Evolutionary conservation across 2,888 invertebrate species (phyloP).

Genomic region (Pelosia muscerda): DNA sequence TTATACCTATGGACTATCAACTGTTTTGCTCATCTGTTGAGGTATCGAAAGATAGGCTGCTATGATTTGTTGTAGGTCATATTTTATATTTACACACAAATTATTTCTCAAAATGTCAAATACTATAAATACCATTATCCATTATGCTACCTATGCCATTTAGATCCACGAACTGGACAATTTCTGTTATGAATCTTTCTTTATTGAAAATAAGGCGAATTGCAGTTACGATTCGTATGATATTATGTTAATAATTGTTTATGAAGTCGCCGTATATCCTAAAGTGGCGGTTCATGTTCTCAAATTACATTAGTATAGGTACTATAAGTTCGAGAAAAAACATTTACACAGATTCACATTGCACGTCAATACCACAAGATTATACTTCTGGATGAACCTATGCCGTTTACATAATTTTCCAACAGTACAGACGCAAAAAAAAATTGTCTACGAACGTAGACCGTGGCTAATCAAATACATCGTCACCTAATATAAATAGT

Average conservation of each 20-base stretch:
- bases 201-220: neutral
- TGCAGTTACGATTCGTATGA: neutral
- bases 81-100: neutral
- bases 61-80: neutral
- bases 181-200: neutral
- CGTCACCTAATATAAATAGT: constrained; percentile 74
- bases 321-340: too few species aligned
- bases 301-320: too few species aligned
- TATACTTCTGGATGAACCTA: neutral
- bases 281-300: neutral
- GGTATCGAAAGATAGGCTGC: neutral
- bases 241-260: neutral
- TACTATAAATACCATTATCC: neutral
- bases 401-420: constrained; percentile 30
- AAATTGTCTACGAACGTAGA: constrained; percentile 51
- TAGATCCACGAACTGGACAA: neutral
- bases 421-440: constrained; percentile 34
- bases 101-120: neutral
- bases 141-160: neutral
- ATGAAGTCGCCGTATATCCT: neutral
- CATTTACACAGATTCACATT: too few species aligned
- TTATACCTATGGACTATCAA: neutral
- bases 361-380: constrained; percentile 1
- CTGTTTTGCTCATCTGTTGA: neutral
- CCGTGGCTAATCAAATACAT: constrained; percentile 64